These are phyloP conservation scores for Bryconaethiops microstoma DNA, from an alignment of 2,797 vertebrate genomes.

Conservation along the genomic window DNA sequence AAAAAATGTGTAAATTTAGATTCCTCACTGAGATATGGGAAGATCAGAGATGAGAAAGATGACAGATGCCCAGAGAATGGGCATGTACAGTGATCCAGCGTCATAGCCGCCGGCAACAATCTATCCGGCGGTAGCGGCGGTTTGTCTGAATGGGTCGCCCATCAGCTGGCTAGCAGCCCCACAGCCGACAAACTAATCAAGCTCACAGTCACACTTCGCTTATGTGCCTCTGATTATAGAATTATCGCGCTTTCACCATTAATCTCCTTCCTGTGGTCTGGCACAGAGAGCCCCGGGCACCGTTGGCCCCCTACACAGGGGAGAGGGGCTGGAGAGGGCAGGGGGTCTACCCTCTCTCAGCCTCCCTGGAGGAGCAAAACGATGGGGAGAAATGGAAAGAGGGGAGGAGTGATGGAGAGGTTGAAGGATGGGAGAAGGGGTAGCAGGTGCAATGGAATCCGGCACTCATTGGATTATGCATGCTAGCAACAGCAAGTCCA, in stretches of 20 bases:
- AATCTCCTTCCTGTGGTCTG: constrained; percentile 44
- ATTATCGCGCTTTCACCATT: constrained; percentile 54
- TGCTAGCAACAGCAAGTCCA: constrained; percentile 59
- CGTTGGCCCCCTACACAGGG: constrained; percentile 5
- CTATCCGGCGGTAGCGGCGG: constrained; percentile 1
- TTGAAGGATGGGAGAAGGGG: constrained; percentile 45
- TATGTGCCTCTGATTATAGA: constrained; percentile 53
- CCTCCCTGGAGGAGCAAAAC: constrained; percentile 36
- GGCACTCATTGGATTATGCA: constrained; percentile 69
- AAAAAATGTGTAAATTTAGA: too few species aligned
- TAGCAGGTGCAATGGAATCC: constrained; percentile 77
- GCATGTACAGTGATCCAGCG: constrained; percentile 31
- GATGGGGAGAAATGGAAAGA: constrained; percentile 29
- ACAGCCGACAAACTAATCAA: constrained; percentile 55
- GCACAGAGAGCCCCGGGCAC: constrained; percentile 32
- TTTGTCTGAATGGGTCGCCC: constrained; percentile 38
- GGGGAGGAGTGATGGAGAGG: constrained; percentile 37
- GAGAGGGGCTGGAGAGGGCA: constrained; percentile 42
- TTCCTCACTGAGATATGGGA: too few species aligned
- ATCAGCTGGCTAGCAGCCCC: constrained; percentile 32
- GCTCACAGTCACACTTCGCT: constrained; percentile 28
- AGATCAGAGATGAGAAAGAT: background rate
- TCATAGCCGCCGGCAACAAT: constrained; percentile 44
- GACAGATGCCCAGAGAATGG: constrained; percentile 34
- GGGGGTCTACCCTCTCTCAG: constrained; percentile 64